Percentiles rank a stretch among this genome's conserved stretches.
Evolutionary conservation across 2,888 invertebrate species (phyloP).

Genomic region (Sympetrum striolatum): DNA sequence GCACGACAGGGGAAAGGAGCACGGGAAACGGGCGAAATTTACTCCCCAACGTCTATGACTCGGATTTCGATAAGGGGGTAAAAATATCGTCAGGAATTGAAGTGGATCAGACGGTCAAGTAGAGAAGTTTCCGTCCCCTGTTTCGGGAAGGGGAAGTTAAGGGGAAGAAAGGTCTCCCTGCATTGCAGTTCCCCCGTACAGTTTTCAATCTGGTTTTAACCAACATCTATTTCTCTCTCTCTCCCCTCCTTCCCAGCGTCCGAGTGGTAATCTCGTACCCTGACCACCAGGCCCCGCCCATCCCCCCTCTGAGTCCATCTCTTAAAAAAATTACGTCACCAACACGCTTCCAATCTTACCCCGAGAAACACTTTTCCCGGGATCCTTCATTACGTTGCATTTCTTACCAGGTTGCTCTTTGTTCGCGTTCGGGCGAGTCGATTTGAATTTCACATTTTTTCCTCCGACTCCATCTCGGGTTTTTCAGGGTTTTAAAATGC

Average conservation of each 20-base stretch:
- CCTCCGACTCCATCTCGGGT: not conserved
- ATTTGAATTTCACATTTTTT: not conserved
- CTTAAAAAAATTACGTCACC: not conserved
- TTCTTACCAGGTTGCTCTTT: not conserved
- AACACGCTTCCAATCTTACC: not conserved
- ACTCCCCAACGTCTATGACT: not conserved
- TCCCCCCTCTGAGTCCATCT: not conserved
- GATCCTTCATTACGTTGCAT: not conserved
- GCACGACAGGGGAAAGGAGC: too few relatives aligned
- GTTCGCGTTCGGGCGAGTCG: not conserved
- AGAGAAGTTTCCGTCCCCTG: not conserved
- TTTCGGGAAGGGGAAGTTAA: not conserved
- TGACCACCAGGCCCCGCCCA: conserved; percentile 44
- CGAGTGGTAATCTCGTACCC: conserved; percentile 56
- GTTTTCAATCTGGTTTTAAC: conserved; percentile 20
- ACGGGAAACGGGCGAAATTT: not conserved
- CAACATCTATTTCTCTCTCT: conserved; percentile 49
- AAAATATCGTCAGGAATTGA: not conserved
- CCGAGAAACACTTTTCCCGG: not conserved
- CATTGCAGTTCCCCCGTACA: conserved; percentile 31
- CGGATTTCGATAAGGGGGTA: not conserved
- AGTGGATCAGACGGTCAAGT: not conserved
- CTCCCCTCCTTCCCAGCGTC: conserved; percentile 54
- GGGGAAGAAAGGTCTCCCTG: not conserved
- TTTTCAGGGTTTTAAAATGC: not conserved